Evolutionary conservation across 2,888 invertebrate species (phyloP).

Genomic region (Melanchra persicariae): DNA sequence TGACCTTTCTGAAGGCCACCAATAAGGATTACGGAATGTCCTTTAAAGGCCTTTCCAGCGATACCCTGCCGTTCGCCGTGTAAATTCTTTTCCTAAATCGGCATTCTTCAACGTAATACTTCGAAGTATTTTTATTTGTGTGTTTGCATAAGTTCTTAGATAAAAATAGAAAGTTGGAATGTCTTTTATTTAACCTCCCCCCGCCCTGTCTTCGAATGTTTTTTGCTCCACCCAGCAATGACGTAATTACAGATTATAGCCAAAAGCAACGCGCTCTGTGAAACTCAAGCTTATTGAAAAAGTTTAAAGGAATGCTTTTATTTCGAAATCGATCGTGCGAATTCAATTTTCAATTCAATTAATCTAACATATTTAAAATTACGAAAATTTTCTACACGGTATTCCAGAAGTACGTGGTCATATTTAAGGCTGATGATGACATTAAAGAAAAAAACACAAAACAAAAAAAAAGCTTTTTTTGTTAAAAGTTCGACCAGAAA

Average conservation of each 20-base stretch:
- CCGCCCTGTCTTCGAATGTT: background rate
- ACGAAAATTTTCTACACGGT: no score
- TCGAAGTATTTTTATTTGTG: constrained; percentile 14
- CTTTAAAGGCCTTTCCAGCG: background rate
- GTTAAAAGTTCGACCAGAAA: no score
- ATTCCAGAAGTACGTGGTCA: no score
- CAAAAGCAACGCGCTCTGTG: background rate
- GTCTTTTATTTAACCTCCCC: constrained; percentile 13
- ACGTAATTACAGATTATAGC: constrained; percentile 1
- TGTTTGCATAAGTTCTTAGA: background rate
- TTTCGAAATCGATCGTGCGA: background rate
- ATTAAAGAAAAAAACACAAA: no score
- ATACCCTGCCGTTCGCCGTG: constrained; percentile 10
- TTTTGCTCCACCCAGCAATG: background rate
- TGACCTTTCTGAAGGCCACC: constrained; percentile 21
- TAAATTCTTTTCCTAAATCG: constrained; percentile 13
- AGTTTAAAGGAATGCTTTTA: background rate
- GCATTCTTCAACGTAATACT: background rate
- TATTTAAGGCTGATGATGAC: no score
- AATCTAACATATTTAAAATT: no score
- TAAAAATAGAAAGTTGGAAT: constrained; percentile 1
- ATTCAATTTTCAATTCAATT: no score
- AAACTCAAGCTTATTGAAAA: constrained; percentile 3
- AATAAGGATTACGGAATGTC: constrained; percentile 27
- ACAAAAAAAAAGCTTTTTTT: no score